Base-by-base conservation (phyloP, 2,797 vertebrate species). In the Allobates femoralis region DNA sequence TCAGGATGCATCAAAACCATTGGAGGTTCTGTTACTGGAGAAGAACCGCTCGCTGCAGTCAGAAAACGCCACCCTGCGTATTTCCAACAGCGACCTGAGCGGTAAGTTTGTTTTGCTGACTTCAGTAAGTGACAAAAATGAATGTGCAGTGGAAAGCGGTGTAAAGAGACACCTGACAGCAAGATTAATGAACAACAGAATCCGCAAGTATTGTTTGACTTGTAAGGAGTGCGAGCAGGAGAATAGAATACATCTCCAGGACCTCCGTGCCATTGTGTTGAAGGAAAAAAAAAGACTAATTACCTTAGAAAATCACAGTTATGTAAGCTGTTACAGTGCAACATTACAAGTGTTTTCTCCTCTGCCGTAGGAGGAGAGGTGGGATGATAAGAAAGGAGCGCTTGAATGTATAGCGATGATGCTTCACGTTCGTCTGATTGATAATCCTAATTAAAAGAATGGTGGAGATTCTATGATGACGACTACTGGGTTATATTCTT, bases 1-100 rank as follows among this genome's bases (percentile, higher is more conserved):
- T n/a, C 90, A 99, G 98, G 97, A 99, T 85, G 94, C 96, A 5
- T 94, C 96, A 88, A 99, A 98, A 92, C 96, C 98, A 3, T 93
- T 99, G 93, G 98, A 99, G 94, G 96, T 98, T 91, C 93, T 99
- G 90, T 92, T 99, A 92, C 95, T 99, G 94, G 98, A 99, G 94
- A 99, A 97, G 94, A 99, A 96, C 93, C 98, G 97, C 66, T 94
- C 96, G 5, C 94, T 99, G 91, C 98, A 99, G 91, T 99, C 98
- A 0, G 98, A 99, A 95, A 99, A 96, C 1, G 95, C 98, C 50
- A 95, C 96, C 2, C 94, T 99, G 91, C 98, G 98, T 90, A 98
- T 97, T 89, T 95, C 96, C 87, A 99, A 97, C 94, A 97, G 96
- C 19, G 98, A 99, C 93, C 96, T 99, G 93, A 99, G 96, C 51